Base-by-base conservation (phyloP, 1,140 invertebrate genomes). In the Drosophila equinoxialis region DNA sequence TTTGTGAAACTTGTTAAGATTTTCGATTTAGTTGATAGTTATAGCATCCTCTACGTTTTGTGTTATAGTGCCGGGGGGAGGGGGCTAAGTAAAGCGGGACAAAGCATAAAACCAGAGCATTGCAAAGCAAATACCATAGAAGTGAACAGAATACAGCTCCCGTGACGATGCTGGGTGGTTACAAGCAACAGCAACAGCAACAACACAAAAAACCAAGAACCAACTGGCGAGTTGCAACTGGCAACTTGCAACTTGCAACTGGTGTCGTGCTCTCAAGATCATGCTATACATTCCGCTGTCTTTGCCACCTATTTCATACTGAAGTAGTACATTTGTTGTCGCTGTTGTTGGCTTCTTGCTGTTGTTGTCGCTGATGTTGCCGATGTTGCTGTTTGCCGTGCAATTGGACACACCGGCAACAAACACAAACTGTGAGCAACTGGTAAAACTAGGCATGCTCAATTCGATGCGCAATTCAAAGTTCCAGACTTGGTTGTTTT, bases 221-320 rank as follows among this genome's bases (percentile, higher is more conserved):
- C 51, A 61, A 65, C 68, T 59, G 64, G 68, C 71, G 35, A 63
- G 59, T 68, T 64, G 65, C 71, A 71, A 48, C 45, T 23, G 45
- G 71, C 61, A 37, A 62, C 42, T 59, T 39, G 54, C 61, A 58
- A 62, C 65, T 65, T 41, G 51, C 71, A 71, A 72, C 59, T 51
- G 66, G 33, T 59, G 57, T 59, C 57, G 57, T 59, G 57, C 57
- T 59, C 57, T 59, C 57, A 20, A 65, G 57, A 73, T 69, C 77
- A 77, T 48, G 70, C 66, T 76, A 70, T 74, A 80, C 82, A 85
- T 85, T 85, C 81, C 74, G 83, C 68, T 79, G 68, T 75, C 68
- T 73, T 85, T 85, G 83, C 82, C 82, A 86, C 83, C 83, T 86
- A 79, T 87, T 82, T 82, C 72, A 82, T 87, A 87, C 83, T 79